Percentiles rank a stretch among this genome's conserved stretches.
Evolutionary conservation across 1,140 invertebrate genomes (phyloP).

Genomic region (Phymastichus coffea): DNA sequence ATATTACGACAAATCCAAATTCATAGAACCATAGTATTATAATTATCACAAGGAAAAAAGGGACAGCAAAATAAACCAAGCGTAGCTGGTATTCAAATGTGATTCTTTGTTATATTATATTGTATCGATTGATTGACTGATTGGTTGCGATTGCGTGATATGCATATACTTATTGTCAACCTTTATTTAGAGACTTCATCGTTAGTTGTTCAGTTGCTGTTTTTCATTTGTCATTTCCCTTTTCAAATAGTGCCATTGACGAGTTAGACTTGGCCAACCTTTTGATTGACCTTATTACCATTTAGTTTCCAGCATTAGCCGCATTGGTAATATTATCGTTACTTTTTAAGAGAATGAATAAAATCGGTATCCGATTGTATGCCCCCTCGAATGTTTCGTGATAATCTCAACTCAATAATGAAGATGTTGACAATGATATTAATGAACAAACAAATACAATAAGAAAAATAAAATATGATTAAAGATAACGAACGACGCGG

Average conservation of each 20-base stretch:
- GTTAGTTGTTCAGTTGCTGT: conserved; percentile 7
- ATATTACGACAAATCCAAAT: conserved; percentile 14
- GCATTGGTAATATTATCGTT: conserved; percentile 16
- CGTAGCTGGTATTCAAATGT: conserved; percentile 28
- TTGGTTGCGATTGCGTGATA: conserved; percentile 29
- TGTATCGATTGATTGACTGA: conserved; percentile 31
- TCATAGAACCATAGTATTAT: conserved; percentile 17
- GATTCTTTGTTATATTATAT: conserved; percentile 33
- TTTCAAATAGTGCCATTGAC: no score
- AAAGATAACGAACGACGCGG: conserved; percentile 29
- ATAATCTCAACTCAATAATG: conserved; percentile 27
- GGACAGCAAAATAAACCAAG: conserved; percentile 27
- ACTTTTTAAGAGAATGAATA: conserved; percentile 11
- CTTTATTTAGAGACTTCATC: conserved; percentile 3
- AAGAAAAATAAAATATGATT: neutral
- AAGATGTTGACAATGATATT: conserved; percentile 1
- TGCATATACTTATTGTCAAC: conserved; percentile 23
- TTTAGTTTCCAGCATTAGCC: neutral
- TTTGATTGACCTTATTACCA: conserved; percentile 5
- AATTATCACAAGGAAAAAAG: neutral
- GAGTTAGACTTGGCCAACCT: conserved; percentile 23
- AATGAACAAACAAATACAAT: conserved; percentile 1
- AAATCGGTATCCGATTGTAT: conserved; percentile 29
- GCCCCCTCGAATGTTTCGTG: conserved; percentile 33
- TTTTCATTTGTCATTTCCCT: conserved; percentile 3